A percentile compares a stretch with the other conserved stretches of the same genome.
Conservation (phyloP, 2,888 invertebrate species). For the Halocaridina rubra region DNA sequence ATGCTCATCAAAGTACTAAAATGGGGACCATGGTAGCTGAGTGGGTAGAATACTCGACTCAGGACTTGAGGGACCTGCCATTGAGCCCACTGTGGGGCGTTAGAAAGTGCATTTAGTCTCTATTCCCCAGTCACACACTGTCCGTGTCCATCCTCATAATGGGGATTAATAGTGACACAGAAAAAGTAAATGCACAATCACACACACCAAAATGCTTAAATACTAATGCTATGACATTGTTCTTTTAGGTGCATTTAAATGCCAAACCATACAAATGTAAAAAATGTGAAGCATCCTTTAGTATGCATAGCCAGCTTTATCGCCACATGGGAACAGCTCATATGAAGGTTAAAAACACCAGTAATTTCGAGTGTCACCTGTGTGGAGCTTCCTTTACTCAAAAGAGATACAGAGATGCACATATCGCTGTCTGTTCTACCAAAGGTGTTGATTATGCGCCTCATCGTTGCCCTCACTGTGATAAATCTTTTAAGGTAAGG, state of each 20-base stretch:
- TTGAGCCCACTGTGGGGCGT: too few relatives aligned
- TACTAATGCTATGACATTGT: too few relatives aligned
- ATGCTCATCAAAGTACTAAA: too few relatives aligned
- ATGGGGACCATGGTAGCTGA: too few relatives aligned
- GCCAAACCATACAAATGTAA: constrained; percentile 46
- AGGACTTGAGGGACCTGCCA: too few relatives aligned
- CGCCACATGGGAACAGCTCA: constrained; percentile 29
- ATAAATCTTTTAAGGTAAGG: constrained; percentile 41
- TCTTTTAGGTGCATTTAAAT: constrained; percentile 42
- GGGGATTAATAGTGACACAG: too few relatives aligned
- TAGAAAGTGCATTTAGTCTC: too few relatives aligned
- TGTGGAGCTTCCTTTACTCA: constrained; percentile 32
- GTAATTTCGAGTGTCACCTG: constrained; percentile 16
- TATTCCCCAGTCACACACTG: too few relatives aligned
- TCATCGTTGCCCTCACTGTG: constrained; percentile 24
- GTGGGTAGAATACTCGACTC: too few relatives aligned
- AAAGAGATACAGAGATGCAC: constrained; percentile 45
- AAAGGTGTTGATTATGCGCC: constrained; percentile 3
- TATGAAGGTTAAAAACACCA: neutral
- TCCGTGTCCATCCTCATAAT: too few relatives aligned
- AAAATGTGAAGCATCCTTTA: constrained; percentile 26
- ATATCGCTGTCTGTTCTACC: constrained; percentile 14
- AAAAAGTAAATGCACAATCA: too few relatives aligned
- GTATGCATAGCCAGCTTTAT: constrained; percentile 31
- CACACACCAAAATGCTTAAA: too few relatives aligned